phyloP scores from a whole-genome alignment of 2,888 invertebrate genomes.

The Spialia ferax region DNA sequence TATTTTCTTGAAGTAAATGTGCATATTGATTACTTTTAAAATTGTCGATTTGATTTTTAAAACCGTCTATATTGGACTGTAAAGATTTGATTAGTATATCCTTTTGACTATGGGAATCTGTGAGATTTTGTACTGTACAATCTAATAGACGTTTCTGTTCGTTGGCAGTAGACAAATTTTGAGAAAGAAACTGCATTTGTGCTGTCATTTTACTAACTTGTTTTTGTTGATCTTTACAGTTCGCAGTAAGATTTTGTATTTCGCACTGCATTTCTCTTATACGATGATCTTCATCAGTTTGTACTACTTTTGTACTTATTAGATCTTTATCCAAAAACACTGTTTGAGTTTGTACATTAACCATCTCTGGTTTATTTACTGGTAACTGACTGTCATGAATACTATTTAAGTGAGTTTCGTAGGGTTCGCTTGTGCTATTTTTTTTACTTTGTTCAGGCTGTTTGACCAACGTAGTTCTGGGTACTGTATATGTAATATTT shows the following conservation, averaged over 20 bases:
- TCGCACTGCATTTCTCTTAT: slow-evolving; percentile 51
- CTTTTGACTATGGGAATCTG: slow-evolving; percentile 62
- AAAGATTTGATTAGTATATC: slow-evolving; percentile 59
- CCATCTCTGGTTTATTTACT: slow-evolving; percentile 40
- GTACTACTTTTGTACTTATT: slow-evolving; percentile 54
- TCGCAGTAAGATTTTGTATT: slow-evolving; percentile 53
- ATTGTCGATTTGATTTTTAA: slow-evolving; percentile 58
- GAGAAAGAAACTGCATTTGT: slow-evolving; percentile 55
- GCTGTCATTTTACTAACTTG: slow-evolving; percentile 66
- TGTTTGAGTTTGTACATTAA: slow-evolving; percentile 63
- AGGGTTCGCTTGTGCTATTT: slow-evolving; percentile 35
- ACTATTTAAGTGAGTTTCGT: slow-evolving; percentile 28
- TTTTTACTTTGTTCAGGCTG: slow-evolving; percentile 35
- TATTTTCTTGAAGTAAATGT: slow-evolving; percentile 57
- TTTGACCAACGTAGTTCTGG: slow-evolving; percentile 62
- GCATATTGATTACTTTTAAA: slow-evolving; percentile 53
- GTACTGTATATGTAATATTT: slow-evolving; percentile 68
- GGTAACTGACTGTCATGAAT: slow-evolving; percentile 36
- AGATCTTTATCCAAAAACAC: slow-evolving; percentile 41
- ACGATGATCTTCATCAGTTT: slow-evolving; percentile 62
- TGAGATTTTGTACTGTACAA: slow-evolving; percentile 61
- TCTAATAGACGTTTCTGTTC: slow-evolving; percentile 68
- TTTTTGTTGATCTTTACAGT: slow-evolving; percentile 58
- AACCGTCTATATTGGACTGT: slow-evolving; percentile 55
- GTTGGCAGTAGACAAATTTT: slow-evolving; percentile 65